A percentile compares a stretch with the other conserved stretches of the same genome.
These are phyloP conservation scores for Drosophila arawakana DNA, from an alignment of 1,140 invertebrate species.

Conservation along the genomic window DNA sequence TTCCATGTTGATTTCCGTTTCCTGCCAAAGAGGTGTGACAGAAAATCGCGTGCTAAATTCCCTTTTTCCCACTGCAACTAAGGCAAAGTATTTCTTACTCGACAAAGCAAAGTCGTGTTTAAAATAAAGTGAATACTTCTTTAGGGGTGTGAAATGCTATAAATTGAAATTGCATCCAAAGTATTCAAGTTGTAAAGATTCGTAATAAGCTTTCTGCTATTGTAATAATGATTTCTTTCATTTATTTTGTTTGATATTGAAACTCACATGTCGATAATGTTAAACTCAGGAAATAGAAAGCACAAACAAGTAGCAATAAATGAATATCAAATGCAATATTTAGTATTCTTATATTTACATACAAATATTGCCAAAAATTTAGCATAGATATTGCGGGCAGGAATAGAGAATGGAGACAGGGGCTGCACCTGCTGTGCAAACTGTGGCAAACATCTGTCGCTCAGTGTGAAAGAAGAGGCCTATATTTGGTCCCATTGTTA, in stretches of 20 bases:
- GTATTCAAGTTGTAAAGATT: not conserved
- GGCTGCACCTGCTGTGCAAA: constrained; percentile 50
- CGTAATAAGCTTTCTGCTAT: not conserved
- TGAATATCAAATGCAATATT: constrained; percentile 30
- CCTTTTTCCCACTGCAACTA: not conserved
- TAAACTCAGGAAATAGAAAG: constrained; percentile 31
- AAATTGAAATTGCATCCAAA: not conserved
- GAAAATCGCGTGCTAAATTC: not conserved
- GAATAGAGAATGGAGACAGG: not conserved
- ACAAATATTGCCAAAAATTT: constrained; percentile 35
- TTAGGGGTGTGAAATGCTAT: not conserved
- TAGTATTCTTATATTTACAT: constrained; percentile 17
- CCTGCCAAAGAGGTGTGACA: not conserved
- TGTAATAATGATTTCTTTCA: no score
- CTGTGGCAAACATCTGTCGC: constrained; percentile 58
- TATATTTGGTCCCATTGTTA: constrained; percentile 60
- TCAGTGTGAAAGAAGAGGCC: constrained; percentile 31
- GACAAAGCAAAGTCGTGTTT: not conserved
- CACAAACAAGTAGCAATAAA: constrained; percentile 6
- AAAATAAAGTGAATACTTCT: not conserved
- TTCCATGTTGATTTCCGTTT: not conserved
- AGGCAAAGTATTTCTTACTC: no score
- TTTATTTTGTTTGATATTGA: no score
- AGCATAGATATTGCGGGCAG: constrained; percentile 44
- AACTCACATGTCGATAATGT: no score